These are phyloP conservation scores for Elmis aenea DNA, from an alignment of 2,888 invertebrate genomes.

Conservation along the genomic window DNA sequence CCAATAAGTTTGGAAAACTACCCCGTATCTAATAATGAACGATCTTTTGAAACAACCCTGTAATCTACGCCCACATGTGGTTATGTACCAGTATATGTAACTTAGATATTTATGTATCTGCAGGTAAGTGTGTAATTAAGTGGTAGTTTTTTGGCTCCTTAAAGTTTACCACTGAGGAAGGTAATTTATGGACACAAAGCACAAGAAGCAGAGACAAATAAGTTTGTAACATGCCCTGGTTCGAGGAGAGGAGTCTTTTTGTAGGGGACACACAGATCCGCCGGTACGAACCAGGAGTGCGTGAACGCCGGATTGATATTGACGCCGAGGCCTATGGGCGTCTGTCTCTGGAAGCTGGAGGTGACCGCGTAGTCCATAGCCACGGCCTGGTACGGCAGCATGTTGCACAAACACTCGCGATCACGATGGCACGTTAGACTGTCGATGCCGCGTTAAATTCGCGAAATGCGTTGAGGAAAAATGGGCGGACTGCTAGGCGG, in stretches of 20 bases:
- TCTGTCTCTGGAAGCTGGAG: slow-evolving; percentile 40
- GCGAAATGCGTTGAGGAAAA: slow-evolving; percentile 16
- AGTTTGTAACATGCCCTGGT: slow-evolving; percentile 86
- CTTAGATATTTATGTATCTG: too few relatives aligned
- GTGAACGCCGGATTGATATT: slow-evolving; percentile 77
- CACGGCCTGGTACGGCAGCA: slow-evolving; percentile 85
- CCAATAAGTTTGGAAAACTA: too few relatives aligned
- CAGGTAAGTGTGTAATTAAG: too few relatives aligned
- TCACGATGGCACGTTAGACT: slow-evolving; percentile 25
- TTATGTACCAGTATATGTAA: too few relatives aligned
- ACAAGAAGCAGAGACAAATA: slow-evolving; percentile 41
- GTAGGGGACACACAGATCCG: slow-evolving; percentile 88
- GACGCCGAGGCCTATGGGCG: slow-evolving; percentile 49
- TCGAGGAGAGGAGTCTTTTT: slow-evolving; percentile 79
- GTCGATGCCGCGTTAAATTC: slow-evolving; percentile 18
- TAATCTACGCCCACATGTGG: too few relatives aligned
- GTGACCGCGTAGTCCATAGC: slow-evolving; percentile 79
- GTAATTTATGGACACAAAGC: too few relatives aligned
- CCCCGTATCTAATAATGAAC: too few relatives aligned
- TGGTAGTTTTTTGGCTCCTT: too few relatives aligned
- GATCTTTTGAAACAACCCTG: too few relatives aligned
- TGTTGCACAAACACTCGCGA: slow-evolving; percentile 39
- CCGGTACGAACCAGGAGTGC: slow-evolving; percentile 93
- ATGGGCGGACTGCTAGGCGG: slow-evolving; percentile 37
- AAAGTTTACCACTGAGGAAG: too few relatives aligned